Percentiles rank a stretch among this genome's conserved stretches.
These are phyloP conservation scores for Equus quagga DNA, from an alignment of 2,113 vertebrate species.

Conservation along the genomic window DNA sequence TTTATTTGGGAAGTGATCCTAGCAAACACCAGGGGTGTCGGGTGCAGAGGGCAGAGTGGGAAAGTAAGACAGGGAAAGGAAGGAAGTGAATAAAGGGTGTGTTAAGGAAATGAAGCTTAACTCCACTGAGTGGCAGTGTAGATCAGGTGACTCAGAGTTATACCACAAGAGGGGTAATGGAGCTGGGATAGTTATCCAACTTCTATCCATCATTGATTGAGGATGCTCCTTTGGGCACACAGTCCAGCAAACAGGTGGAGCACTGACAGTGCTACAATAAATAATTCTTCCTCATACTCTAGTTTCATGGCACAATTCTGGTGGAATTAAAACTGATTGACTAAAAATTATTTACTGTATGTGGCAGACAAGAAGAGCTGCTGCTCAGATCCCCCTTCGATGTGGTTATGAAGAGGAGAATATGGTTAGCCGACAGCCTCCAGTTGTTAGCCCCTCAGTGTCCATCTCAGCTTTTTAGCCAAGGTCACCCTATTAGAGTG, in stretches of 20 bases:
- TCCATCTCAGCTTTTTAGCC: neutral
- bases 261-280: neutral
- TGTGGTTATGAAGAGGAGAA: neutral
- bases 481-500: neutral
- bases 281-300: neutral
- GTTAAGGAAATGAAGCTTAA: neutral
- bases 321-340: neutral
- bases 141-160: neutral
- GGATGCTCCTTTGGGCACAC: neutral
- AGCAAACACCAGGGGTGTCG: neutral
- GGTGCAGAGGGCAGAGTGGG: neutral
- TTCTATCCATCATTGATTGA: neutral
- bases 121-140: neutral
- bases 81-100: neutral
- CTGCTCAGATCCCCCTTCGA: neutral
- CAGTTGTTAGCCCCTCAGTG: neutral
- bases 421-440: neutral
- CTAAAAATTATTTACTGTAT: neutral
- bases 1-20: conserved; percentile 19
- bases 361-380: neutral
- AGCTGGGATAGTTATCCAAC: neutral
- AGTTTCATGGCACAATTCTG: neutral
- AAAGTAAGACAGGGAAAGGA: neutral
- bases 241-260: neutral
- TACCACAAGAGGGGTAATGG: neutral